Evolutionary conservation across 2,113 vertebrate genomes (phyloP).

Genomic region (Coreoperca whiteheadi): DNA sequence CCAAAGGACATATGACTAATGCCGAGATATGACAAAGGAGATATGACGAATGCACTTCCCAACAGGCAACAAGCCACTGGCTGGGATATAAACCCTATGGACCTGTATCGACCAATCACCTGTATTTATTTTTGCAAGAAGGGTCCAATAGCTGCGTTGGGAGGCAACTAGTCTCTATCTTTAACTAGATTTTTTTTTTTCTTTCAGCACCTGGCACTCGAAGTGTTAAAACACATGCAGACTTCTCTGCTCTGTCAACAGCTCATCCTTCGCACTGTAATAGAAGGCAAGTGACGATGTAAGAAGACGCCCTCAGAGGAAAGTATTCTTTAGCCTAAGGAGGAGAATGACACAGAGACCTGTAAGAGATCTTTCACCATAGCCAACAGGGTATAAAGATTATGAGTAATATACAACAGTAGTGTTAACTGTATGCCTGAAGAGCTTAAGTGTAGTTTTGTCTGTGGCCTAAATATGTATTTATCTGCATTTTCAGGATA

Average conservation of each 20-base stretch:
- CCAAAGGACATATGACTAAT: conserved; percentile 55
- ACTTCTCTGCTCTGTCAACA: conserved; percentile 34
- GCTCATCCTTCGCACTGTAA: conserved; percentile 27
- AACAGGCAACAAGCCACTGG: conserved; percentile 17
- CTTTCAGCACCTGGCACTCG: conserved; percentile 33
- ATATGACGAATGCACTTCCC: conserved; percentile 50
- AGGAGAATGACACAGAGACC: conserved; percentile 33
- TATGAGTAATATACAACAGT: conserved; percentile 13
- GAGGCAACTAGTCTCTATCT: background rate
- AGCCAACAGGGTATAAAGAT: conserved; percentile 36
- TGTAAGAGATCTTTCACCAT: conserved; percentile 24
- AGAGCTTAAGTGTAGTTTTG: conserved; percentile 7
- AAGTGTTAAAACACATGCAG: conserved; percentile 38
- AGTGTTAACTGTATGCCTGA: background rate
- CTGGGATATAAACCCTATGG: conserved; percentile 20
- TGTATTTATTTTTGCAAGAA: conserved; percentile 49
- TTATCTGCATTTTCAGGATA: background rate
- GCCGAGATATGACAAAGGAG: conserved; percentile 48
- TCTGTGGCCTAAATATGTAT: conserved; percentile 2
- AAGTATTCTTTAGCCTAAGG: conserved; percentile 10
- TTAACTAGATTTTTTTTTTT: conserved; percentile 23
- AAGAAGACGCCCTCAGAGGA: conserved; percentile 26
- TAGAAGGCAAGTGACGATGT: background rate
- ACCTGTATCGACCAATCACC: conserved; percentile 26
- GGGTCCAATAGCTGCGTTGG: conserved; percentile 15